Evolutionary conservation across 2,888 invertebrate genomes (phyloP), one percentile per base, ranked within the genome.

Genomic region (Scaptomyza parva): DNA sequence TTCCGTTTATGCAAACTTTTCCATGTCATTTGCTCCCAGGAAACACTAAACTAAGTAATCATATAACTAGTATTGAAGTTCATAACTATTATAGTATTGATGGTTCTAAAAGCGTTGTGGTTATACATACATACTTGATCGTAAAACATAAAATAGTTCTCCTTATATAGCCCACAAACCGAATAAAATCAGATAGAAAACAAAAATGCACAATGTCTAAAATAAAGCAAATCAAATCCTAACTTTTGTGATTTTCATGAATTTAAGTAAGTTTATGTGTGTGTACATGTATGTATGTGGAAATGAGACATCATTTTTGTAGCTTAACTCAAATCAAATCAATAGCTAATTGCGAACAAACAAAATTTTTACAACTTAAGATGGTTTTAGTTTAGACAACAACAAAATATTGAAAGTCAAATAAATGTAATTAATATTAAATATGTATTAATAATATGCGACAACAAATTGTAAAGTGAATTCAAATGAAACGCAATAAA

Each of bases 171-270:
- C 20, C 48, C 44, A 44, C 43, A 68, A 73, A 52, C 60, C 63
- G n/a, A n/a, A n/a, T n/a, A n/a, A n/a, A 64, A 70, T 47, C 57
- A 47, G 57, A 62, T 59, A 68, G 17, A 20, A 53, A 17, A 50
- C 17, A 17, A 61, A 65, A 54, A 43, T 14, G 43, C 39, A 63
- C 14, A 50, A 37, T 54, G 48, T 33, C 43, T 26, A 43, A 37
- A 53, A 43, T 30, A 75, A 77, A 57, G 44, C 43, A 84, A 81
- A 77, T 72, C 76, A 85, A 87, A 84, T 75, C 69, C 87, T 70
- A 87, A 87, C 76, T 87, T 82, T 82, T 82, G 82, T 82, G 82
- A 82, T 82, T 87, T 70, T 78, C 82, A 87, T 63, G 85, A 82
- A 87, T 85, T 87, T 82, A 87, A 75, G 82, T 75, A 58, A 70